Evolutionary conservation across 2,797 vertebrate species (phyloP).

Genomic region (Decapterus maruadsi): DNA sequence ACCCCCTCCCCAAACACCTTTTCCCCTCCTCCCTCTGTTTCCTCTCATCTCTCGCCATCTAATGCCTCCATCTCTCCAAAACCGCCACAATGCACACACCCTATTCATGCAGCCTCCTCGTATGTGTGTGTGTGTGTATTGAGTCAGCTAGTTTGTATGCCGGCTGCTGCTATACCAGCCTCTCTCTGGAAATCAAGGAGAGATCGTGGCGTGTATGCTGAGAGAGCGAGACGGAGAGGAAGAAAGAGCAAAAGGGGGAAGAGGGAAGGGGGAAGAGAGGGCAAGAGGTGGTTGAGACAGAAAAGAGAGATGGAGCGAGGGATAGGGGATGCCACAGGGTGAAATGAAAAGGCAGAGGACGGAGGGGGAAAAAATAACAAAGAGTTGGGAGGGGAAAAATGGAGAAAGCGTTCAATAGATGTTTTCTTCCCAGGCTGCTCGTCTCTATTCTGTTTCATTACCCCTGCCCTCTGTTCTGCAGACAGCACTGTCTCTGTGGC

Average conservation of each 20-base stretch:
- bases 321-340: conserved; percentile 51
- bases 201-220: conserved; percentile 64
- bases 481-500: conserved; percentile 53
- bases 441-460: conserved; percentile 60
- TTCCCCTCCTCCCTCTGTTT: conserved; percentile 4
- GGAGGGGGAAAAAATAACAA: conserved; percentile 52
- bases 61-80: conserved; percentile 46
- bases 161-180: conserved; percentile 63
- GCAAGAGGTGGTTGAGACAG: conserved; percentile 43
- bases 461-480: conserved; percentile 63
- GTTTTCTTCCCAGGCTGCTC: conserved; percentile 46
- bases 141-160: conserved; percentile 83
- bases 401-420: conserved; percentile 49
- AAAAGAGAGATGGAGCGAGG: conserved; percentile 49
- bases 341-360: conserved; percentile 46
- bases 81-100: conserved; percentile 40
- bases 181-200: conserved; percentile 77
- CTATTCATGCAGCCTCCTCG: conserved; percentile 30
- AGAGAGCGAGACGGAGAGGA: conserved; percentile 55
- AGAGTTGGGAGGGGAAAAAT: conserved; percentile 31
- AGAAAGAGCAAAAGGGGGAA: conserved; percentile 25
- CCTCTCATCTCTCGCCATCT: conserved; percentile 50
- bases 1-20: conserved; percentile 23
- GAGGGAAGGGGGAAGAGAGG: conserved; percentile 34
- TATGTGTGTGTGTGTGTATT: conserved; percentile 49